Percentiles rank a stretch among this genome's conserved stretches.
Evolutionary conservation across 2,113 vertebrate species (phyloP).

Genomic region (Chaenogobius annularis): DNA sequence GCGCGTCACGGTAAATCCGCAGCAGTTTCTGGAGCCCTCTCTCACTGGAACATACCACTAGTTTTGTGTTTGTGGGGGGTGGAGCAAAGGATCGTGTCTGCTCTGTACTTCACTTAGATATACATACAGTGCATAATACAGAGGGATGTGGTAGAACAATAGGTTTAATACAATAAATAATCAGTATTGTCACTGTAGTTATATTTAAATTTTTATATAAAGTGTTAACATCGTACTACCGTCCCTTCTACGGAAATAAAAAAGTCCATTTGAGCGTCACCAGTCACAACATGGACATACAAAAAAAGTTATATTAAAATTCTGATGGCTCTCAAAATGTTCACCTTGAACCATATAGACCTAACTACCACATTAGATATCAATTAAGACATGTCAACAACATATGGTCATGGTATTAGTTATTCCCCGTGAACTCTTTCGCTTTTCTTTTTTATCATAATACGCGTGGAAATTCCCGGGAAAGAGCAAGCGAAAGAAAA

Average conservation of each 20-base stretch:
- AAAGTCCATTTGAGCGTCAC: conserved; percentile 19
- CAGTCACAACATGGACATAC: conserved; percentile 30
- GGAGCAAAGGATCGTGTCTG: accelerated
- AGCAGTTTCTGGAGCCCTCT: conserved; percentile 26
- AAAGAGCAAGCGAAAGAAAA: not conserved
- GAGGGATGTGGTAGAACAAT: not conserved
- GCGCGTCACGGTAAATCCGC: conserved; percentile 53
- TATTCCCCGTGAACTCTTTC: not conserved
- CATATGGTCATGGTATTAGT: too few species aligned
- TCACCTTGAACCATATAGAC: not conserved
- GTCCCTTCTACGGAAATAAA: conserved; percentile 9
- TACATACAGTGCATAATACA: not conserved
- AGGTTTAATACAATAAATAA: not conserved
- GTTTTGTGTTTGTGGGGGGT: conserved; percentile 11
- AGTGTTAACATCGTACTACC: accelerated
- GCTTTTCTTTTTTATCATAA: conserved; percentile 5
- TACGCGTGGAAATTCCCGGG: conserved; percentile 49
- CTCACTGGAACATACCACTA: conserved; percentile 49
- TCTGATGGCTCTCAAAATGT: not conserved
- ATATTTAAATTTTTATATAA: not conserved
- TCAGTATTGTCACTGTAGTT: not conserved
- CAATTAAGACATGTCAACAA: too few species aligned
- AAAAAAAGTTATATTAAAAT: not conserved
- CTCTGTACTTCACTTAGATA: not conserved
- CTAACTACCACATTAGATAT: too few species aligned